A percentile compares a stretch with the other conserved stretches of the same genome.
Evolutionary conservation across 1,140 invertebrate species (phyloP).

Genomic region (Popillia japonica): DNA sequence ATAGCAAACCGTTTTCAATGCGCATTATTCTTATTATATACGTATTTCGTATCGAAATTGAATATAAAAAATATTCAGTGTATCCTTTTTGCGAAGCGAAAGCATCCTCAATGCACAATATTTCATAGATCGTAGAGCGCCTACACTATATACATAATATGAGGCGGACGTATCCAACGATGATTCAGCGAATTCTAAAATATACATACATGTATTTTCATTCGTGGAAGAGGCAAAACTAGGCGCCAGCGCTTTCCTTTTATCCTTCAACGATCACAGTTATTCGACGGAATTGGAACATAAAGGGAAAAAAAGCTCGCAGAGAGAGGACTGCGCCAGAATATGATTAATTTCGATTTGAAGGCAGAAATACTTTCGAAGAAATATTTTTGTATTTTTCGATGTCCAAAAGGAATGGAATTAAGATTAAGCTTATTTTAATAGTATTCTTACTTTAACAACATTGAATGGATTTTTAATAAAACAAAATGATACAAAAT

Average conservation of each 20-base stretch:
- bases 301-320: not conserved
- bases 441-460: too few species aligned
- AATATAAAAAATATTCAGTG: too few species aligned
- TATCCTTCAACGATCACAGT: not conserved
- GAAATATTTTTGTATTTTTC: too few species aligned
- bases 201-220: not conserved
- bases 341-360: slow-evolving; percentile 10
- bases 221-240: not conserved
- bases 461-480: too few species aligned
- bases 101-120: not conserved
- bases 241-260: not conserved
- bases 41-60: too few species aligned
- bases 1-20: too few species aligned
- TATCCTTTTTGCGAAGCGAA: not conserved
- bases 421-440: too few species aligned
- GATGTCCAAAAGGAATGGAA: too few species aligned
- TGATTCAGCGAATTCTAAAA: not conserved
- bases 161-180: not conserved
- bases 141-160: not conserved
- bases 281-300: not conserved
- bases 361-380: not conserved
- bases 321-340: not conserved
- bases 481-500: too few species aligned
- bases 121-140: not conserved
- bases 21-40: too few species aligned